Evolutionary conservation across 2,797 vertebrate genomes (phyloP), one percentile per base, ranked within the genome.

Genomic region (Meda fulgida): DNA sequence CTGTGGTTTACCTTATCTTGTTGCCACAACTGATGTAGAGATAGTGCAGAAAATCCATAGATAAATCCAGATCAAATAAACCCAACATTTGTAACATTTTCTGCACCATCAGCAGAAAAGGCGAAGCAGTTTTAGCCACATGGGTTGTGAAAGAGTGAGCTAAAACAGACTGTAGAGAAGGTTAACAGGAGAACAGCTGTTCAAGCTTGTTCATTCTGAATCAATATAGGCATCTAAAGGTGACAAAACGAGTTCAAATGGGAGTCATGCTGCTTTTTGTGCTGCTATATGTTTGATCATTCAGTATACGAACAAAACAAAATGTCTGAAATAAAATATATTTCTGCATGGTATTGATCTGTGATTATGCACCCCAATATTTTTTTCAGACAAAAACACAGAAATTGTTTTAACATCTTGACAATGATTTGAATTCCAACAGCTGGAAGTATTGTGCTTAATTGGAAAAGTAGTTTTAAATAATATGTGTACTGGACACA

Each of bases 221-320:
- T 80, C 78, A 85, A 85, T 70, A 60, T 70, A 63, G 7, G 26
- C 38, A 73, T 73, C 43, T 31, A 58, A 81, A 70, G 13, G 53
- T 34, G 67, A 55, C 55, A 63, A 63, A 11, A 81, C n/a, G 38
- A 63, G 55, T 21, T 73, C 70, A 73, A 73, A 73, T 48, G 5
- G 6, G n/a, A 26, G 51, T 58, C 67, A 5, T 40, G 65, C 34
- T 55, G 2, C 2, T 71, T 40, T 31, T n/a, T 80, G 26, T 29
- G 18, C n/a, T n/a, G n/a, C n/a, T n/a, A n/a, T n/a, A n/a, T n/a
- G 2, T 53, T 19, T 26, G 53, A 53, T 63, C 34, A 29, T 40
- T 1, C 46, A 48, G 46, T 48, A 48, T 58, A 31, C 23, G 5
- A 48, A 23, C 21, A 31, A 48, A 65, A 29, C 10, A 14, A 31